Percentiles rank a stretch among this genome's conserved stretches.
These are phyloP conservation scores for Phycodurus eques DNA, from an alignment of 2,113 vertebrate species.

Conservation along the genomic window DNA sequence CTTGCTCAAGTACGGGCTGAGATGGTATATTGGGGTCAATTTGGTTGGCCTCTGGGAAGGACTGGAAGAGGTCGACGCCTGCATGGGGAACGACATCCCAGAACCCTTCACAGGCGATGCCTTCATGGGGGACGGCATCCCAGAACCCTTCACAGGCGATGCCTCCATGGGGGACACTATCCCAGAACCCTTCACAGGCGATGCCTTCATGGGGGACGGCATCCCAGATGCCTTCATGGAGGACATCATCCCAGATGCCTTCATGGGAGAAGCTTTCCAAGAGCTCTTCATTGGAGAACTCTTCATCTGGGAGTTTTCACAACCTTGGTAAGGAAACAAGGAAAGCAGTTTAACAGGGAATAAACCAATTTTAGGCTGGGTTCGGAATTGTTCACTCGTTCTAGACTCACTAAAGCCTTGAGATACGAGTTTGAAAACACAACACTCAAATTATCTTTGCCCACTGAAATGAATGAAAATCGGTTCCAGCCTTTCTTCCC, in stretches of 20 bases:
- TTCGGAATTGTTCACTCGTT: too few relatives aligned
- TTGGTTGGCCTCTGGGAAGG: constrained; percentile 72
- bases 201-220: constrained; percentile 16
- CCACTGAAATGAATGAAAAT: too few relatives aligned
- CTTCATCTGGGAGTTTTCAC: constrained; percentile 35
- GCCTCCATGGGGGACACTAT: constrained; percentile 8
- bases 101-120: constrained; percentile 7
- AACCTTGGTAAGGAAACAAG: constrained; percentile 45
- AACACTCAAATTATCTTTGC: too few relatives aligned
- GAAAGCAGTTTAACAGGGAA: background rate
- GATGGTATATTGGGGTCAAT: constrained; percentile 77
- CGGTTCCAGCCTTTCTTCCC: too few relatives aligned
- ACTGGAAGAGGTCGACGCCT: constrained; percentile 13
- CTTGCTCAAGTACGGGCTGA: constrained; percentile 87
- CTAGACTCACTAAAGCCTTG: too few relatives aligned
- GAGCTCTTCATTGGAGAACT: constrained; percentile 1
- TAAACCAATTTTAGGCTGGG: background rate
- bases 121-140: constrained; percentile 14
- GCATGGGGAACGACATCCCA: constrained; percentile 7
- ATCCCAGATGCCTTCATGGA: constrained; percentile 2
- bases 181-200: background rate
- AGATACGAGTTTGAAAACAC: too few relatives aligned
- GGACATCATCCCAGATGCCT: background rate
- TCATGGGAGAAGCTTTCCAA: background rate
- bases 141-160: constrained; percentile 1